Conservation (phyloP, 2,888 invertebrate species). For the Sycophila texana region DNA sequence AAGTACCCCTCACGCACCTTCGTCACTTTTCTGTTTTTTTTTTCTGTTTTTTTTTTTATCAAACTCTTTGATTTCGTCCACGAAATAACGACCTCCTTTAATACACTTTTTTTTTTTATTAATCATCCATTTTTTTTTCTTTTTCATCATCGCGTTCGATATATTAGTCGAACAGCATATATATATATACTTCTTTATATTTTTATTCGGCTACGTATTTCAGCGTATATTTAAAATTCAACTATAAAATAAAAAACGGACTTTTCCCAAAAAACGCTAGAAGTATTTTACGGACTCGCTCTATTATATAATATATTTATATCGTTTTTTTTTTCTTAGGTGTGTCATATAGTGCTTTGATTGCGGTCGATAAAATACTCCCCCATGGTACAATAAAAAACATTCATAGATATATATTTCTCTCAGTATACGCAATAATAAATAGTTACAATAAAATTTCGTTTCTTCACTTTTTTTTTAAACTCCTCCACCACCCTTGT, state of each 20-base stretch:
- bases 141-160: not conserved
- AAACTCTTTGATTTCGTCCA: conserved; percentile 51
- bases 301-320: conserved; percentile 21
- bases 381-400: conserved; percentile 45
- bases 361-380: conserved; percentile 52
- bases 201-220: conserved; percentile 34
- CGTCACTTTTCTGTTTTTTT: not conserved
- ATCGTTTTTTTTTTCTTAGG: not conserved
- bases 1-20: not conserved
- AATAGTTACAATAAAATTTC: conserved; percentile 51
- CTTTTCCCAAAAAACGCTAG: conserved; percentile 39
- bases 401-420: conserved; percentile 49
- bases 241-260: conserved; percentile 46
- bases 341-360: conserved; percentile 46
- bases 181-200: conserved; percentile 32
- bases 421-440: conserved; percentile 46
- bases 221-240: conserved; percentile 42
- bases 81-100: conserved; percentile 51
- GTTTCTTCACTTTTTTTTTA: not conserved
- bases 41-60: conserved; percentile 16
- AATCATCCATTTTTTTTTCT: conserved; percentile 7
- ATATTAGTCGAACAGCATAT: not conserved
- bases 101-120: conserved; percentile 33
- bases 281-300: conserved; percentile 52
- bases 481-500: not conserved